Evolutionary conservation across 2,888 invertebrate genomes (phyloP), one percentile per base, ranked within the genome.

Genomic region (Caenorhabditis sp.): DNA sequence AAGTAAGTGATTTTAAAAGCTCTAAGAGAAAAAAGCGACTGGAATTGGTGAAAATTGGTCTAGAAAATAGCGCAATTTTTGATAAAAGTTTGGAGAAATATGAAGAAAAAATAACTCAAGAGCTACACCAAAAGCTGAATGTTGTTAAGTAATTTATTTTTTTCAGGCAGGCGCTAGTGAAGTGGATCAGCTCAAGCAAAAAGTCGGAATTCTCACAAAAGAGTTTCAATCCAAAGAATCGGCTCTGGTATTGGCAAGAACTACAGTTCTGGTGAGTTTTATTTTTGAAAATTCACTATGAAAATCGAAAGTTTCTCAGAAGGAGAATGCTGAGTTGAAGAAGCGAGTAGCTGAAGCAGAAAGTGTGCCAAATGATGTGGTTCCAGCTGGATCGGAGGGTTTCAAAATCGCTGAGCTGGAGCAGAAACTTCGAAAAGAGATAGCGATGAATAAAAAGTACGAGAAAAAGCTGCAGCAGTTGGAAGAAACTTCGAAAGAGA

Each of bases 361-460:
- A 38, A 66, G 56, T 27, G 52, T 66, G 7, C 56, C 59, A 5
- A 66, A 67, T 10, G 54, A 49, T 49, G 14, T 43, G 17, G 26
- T 26, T 1, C 5, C 68, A 14, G 65, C 62, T 26, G 64, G 43
- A 20, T 50, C 49, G 10, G 73, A 68, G n/a, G 63, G 59, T 43
- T 69, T 74, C n/a, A 66, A 69, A 50, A 62, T 74, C 17, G 74
- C 74, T 14, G 74, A 74, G 21, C 38, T 74, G n/a, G 74, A 74
- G n/a, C 69, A 70, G 5, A 63, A 67, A 27, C 20, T 74, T 57
- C 38, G 66, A 20, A 74, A 70, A 26, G 74, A 74, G 43, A 66
- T 64, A 59, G 36, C 60, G 10, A 53, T 74, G 63, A 74, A 59
- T 38, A 62, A 50, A 23, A 70, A 63, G n/a, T 74, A 74, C 38